Evolutionary conservation across 2,888 invertebrate species (phyloP).

Genomic region (Norana najaformis): DNA sequence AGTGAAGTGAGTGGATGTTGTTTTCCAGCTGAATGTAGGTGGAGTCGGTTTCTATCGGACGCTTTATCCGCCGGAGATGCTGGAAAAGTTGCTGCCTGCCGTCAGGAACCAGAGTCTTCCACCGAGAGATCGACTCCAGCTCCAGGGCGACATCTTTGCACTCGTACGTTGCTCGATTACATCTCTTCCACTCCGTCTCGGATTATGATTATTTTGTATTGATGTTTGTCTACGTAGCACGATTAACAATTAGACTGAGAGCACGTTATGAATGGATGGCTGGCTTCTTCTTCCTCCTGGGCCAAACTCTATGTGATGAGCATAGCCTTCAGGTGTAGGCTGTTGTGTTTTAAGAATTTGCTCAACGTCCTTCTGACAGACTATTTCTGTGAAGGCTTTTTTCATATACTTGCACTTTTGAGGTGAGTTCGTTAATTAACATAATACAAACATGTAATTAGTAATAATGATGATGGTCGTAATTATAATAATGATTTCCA

Average conservation of each 20-base stretch:
- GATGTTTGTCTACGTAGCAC: background rate
- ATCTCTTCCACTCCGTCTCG: background rate
- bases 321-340: too few species aligned
- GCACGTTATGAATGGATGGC: too few species aligned
- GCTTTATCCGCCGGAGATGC: conserved; percentile 76
- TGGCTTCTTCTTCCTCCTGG: too few species aligned
- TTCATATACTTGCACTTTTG: too few species aligned
- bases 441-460: too few species aligned
- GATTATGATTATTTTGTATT: background rate
- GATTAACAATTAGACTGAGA: too few species aligned
- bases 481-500: background rate
- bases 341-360: background rate
- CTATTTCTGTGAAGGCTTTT: background rate
- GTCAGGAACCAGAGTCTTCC: conserved; percentile 79
- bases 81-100: conserved; percentile 78
- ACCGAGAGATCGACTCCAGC: conserved; percentile 83
- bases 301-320: too few species aligned
- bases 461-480: too few species aligned
- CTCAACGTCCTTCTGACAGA: background rate
- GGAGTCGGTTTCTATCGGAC: conserved; percentile 89
- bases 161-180: conserved; percentile 67
- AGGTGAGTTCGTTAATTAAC: too few species aligned
- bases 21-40: conserved; percentile 73
- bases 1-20: conserved; percentile 2
- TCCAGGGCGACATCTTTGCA: conserved; percentile 89